Percentiles rank a stretch among this genome's conserved stretches.
Evolutionary conservation across 2,797 vertebrate genomes (phyloP).

Genomic region (Sarcophilus harrisii): DNA sequence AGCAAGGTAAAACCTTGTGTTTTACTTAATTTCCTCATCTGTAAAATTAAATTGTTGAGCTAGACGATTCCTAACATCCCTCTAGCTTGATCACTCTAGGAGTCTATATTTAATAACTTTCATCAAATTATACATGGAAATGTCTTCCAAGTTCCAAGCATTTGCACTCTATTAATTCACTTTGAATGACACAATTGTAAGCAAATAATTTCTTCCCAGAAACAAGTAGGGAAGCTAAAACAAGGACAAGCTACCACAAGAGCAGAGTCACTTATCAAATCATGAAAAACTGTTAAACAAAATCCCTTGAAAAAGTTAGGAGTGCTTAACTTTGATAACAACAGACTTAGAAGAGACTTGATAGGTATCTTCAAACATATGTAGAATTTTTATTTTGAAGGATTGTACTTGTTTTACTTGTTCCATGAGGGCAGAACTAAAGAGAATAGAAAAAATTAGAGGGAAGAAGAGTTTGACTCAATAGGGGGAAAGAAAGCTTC

Average conservation of each 20-base stretch:
- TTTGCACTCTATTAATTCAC: constrained; percentile 23
- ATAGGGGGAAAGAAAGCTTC: background rate
- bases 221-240: constrained; percentile 9
- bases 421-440: background rate
- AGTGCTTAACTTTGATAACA: background rate
- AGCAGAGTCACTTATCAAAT: constrained; percentile 37
- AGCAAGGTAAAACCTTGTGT: background rate
- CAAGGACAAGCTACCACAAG: constrained; percentile 12
- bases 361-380: background rate
- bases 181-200: constrained; percentile 33
- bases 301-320: background rate
- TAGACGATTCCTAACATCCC: constrained; percentile 19
- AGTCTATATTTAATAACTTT: constrained; percentile 2
- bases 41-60: background rate
- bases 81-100: constrained; percentile 1
- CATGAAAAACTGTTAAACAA: background rate
- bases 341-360: background rate
- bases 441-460: background rate
- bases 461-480: background rate
- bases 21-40: constrained; percentile 5
- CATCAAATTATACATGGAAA: background rate
- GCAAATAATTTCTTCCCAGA: constrained; percentile 19
- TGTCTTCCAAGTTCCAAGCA: constrained; percentile 32
- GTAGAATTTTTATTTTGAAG: background rate
- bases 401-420: background rate